Base-by-base conservation (phyloP, 2,888 invertebrate genomes). In the Pachymerium ferrugineum region DNA sequence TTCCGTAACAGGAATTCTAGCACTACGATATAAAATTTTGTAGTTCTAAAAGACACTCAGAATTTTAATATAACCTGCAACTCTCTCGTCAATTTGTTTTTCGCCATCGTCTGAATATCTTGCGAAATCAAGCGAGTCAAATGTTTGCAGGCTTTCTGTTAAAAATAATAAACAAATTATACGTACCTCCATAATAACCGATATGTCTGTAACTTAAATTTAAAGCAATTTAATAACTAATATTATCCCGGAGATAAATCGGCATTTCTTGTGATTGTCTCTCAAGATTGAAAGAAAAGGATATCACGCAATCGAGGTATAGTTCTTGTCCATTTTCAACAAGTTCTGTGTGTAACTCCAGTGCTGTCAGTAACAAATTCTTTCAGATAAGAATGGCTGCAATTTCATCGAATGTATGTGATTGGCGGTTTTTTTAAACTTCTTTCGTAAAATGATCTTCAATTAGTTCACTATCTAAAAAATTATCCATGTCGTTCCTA, bases 211-310 rank as follows among this genome's bases (percentile, higher is more conserved):
- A n/a, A n/a, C n/a, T n/a, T n/a, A n/a, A n/a, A n/a, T n/a, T n/a
- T n/a, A n/a, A n/a, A n/a, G n/a, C n/a, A n/a, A n/a, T n/a, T 10
- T 5, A 4, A 73, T 78, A 78, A 86, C 88, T 82, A 85, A 89
- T 89, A 87, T 84, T 89, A 88, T 74, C 87, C 85, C 73, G 85
- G 84, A 76, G 86, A 85, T 69, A 86, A 85, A 73, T 89, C 87
- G 87, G 85, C 77, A 86, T 70, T 8, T 78, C 77, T 33, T 78
- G 76, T 4, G 86, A 84, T 76, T 88, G 87, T 78, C 86, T 85
- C 81, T 93, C 93, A 83, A 94, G 94, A 83, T 94, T 92, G 92
- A 83, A 93, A 93, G 0, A 93, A 92, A 82, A 94, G 94, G 80
- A 90, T 94, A 81, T 93, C 92, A 79, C 89, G 86, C 6, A 94